Base-by-base conservation (phyloP, 2,113 vertebrate genomes). In the Carassius carassius region DNA sequence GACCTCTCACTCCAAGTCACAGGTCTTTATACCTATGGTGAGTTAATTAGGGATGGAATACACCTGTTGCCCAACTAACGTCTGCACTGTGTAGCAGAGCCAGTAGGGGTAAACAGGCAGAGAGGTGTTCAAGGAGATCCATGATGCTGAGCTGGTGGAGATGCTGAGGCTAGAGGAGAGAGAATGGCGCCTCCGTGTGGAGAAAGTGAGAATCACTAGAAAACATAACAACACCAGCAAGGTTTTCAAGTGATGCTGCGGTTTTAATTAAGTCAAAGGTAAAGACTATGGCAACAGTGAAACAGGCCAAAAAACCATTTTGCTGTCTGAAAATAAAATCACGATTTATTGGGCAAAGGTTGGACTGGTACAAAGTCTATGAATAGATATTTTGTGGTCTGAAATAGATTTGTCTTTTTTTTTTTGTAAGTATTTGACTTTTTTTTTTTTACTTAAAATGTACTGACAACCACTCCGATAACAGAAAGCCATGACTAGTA, bases 81-180 rank as follows among this genome's bases (percentile, higher is more conserved):
- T n/a, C n/a, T n/a, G n/a, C n/a, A n/a, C n/a, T n/a, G n/a, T n/a
- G n/a, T n/a, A n/a, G n/a, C n/a, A n/a, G n/a, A n/a, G n/a, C n/a
- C n/a, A n/a, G n/a, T n/a, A n/a, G n/a, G n/a, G n/a, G n/a, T n/a
- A n/a, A n/a, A n/a, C n/a, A n/a, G n/a, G n/a, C n/a, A n/a, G 29
- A 29, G 29, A 2, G 29, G 92, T 87, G 0, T 97, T 95, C 1
- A 88, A 92, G 11, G 96, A 97, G 88, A 88, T 96, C 29, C 93
- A 95, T 8, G 95, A 96, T 0, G 90, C 93, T 0, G 96, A 99
- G 74, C 92, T 97, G 70, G 96, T 95, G 5, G 97, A 99, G 89
- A 92, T 96, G 9, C 96, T 96, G 79, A 92, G 96, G 16, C 94
- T 99, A 3, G 96, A 97, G 87, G 96, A 98, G 88, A 94, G 95